Base-by-base conservation (phyloP, 2,888 invertebrate species). In the Cremastinae sp. region DNA sequence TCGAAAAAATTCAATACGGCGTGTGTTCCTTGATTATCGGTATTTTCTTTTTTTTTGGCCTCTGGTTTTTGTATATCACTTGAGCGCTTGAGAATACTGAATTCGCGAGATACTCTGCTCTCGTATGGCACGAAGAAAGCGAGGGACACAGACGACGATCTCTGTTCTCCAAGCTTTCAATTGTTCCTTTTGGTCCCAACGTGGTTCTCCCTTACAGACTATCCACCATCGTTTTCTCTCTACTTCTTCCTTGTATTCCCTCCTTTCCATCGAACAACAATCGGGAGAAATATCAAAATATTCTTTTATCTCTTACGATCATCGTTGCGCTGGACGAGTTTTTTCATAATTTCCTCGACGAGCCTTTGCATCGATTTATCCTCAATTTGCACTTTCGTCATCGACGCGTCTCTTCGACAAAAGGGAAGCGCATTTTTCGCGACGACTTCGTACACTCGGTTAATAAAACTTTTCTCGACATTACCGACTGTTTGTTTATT, bases 21-120 rank as follows among this genome's bases (percentile, higher is more conserved):
- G 37, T 10, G 8, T 49, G 10, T 47, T 8, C 47, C 47, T 10
- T 62, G 37, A 12, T 62, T 62, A 62, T 49, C 49, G 45, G 28
- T 28, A 28, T 16, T 58, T 68, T 72, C 53, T 69, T 28, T 3
- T 16, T 58, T 68, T 72, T 59, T 69, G 76, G 68, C 73, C 61
- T 51, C 56, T 28, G 14, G 18, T 61, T 62, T 49, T 56, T 37
- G 5, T 28, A 28, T 64, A 64, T 64, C 64, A 64, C 64, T 64
- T 64, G 14, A 14, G 51, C 22, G 51, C 37, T 53, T 20, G 41
- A 39, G 55, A 72, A 65, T 72, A 59, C 59, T 58, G 70, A 51
- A 49, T 68, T 20, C 35, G 41, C 28, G 28, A 28, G 41, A 64
- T 14, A 28, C 28, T 45, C 5, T 12, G 16, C 37, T 22, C 37